A percentile compares a stretch with the other conserved stretches of the same genome.
phyloP scores from a whole-genome alignment of 2,113 vertebrate genomes.

The Mandrillus leucophaeus region DNA sequence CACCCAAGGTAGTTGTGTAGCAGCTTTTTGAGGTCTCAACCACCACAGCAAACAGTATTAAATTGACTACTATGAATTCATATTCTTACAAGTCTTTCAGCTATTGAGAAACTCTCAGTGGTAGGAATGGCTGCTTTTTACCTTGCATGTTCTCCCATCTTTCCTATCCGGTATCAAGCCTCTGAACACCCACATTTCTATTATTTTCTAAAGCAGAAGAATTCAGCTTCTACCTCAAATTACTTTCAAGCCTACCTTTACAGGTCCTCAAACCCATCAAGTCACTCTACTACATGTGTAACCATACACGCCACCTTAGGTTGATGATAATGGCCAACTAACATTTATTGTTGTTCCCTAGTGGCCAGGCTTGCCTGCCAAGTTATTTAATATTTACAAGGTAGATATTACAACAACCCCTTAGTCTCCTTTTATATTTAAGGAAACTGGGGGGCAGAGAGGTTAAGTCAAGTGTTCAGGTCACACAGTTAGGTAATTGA shows the following conservation, averaged over 20 bases:
- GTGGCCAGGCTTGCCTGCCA: not conserved
- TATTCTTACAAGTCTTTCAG: not conserved
- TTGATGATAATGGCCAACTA: not conserved
- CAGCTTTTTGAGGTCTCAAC: not conserved
- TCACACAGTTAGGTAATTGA: not conserved
- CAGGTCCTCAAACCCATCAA: not conserved
- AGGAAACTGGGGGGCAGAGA: not conserved
- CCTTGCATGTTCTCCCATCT: not conserved
- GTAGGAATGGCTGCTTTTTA: not conserved
- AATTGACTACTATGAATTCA: not conserved
- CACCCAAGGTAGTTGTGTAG: not conserved
- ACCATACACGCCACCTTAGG: not conserved
- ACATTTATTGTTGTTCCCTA: not conserved
- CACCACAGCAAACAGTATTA: not conserved
- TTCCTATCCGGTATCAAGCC: not conserved
- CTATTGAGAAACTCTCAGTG: slow-evolving; percentile 1
- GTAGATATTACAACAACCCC: not conserved
- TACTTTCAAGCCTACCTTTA: not conserved
- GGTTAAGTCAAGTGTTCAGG: not conserved
- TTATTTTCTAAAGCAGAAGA: not conserved
- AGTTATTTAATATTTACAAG: not conserved
- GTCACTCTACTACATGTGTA: not conserved
- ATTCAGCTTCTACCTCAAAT: not conserved
- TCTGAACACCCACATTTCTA: not conserved
- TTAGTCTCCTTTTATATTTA: not conserved